A percentile compares a stretch with the other conserved stretches of the same genome.
These are phyloP conservation scores for Hirundo rustica DNA, from an alignment of 2,797 vertebrate genomes.

Conservation along the genomic window DNA sequence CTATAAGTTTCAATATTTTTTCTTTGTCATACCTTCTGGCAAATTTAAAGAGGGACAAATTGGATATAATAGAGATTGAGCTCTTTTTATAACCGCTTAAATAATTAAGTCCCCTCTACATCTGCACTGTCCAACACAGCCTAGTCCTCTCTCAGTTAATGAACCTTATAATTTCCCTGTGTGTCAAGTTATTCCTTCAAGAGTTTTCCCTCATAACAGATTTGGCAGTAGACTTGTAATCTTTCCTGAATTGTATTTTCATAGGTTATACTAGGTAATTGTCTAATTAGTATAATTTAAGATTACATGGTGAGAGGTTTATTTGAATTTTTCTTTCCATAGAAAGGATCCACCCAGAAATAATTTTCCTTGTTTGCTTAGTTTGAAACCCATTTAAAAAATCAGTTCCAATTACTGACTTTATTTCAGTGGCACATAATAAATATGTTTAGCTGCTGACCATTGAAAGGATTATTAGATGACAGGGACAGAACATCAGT, in stretches of 20 bases:
- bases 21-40: slow-evolving; percentile 27
- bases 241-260: neutral
- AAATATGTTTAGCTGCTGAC: slow-evolving; percentile 8
- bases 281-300: neutral
- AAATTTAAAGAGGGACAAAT: slow-evolving; percentile 51
- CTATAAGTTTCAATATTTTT: slow-evolving; percentile 11
- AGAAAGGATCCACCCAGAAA: neutral
- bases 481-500: neutral
- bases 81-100: slow-evolving; percentile 65
- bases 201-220: neutral
- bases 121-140: slow-evolving; percentile 27
- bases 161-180: neutral
- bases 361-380: neutral
- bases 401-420: neutral
- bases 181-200: neutral
- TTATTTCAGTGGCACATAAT: neutral
- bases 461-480: neutral
- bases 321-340: neutral
- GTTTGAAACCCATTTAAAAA: neutral
- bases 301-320: neutral
- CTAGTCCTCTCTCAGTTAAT: neutral
- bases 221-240: neutral
- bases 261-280: neutral
- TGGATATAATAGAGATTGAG: slow-evolving; percentile 38
- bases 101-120: slow-evolving; percentile 57